Percentiles rank a stretch among this genome's conserved stretches.
Conservation (phyloP, 1,140 invertebrate genomes). For the Mycetomoellerius zeteki region DNA sequence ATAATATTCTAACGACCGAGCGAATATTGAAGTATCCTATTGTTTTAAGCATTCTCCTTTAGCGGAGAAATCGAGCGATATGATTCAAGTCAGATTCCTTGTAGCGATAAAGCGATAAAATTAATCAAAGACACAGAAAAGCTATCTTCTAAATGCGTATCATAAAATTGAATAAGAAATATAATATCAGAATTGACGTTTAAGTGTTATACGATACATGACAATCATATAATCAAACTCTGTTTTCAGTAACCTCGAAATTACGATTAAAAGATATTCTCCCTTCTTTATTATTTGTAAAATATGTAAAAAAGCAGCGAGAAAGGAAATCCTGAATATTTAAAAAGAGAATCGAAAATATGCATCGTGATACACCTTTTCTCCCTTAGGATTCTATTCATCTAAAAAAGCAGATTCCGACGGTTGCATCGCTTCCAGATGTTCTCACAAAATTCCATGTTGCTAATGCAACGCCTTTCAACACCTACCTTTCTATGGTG, state of each 20-base stretch:
- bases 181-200: conserved; percentile 24
- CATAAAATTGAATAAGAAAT: conserved; percentile 23
- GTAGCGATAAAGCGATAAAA: conserved; percentile 43
- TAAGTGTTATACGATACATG: conserved; percentile 13
- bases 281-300: neutral
- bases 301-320: neutral
- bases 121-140: conserved; percentile 43
- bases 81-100: conserved; percentile 10
- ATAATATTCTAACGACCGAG: neutral
- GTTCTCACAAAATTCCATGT: conserved; percentile 49
- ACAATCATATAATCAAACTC: neutral
- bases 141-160: conserved; percentile 10
- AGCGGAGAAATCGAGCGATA: neutral
- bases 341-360: conserved; percentile 43
- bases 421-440: conserved; percentile 62
- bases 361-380: conserved; percentile 21
- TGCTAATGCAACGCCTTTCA: conserved; percentile 30
- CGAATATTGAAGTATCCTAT: neutral
- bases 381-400: neutral
- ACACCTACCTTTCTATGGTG: neutral
- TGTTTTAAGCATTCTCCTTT: neutral
- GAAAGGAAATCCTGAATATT: neutral
- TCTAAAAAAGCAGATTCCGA: conserved; percentile 45
- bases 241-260: conserved; percentile 7
- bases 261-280: neutral